Evolutionary conservation across 2,113 vertebrate species (phyloP).

Genomic region (Pterocles gutturalis): DNA sequence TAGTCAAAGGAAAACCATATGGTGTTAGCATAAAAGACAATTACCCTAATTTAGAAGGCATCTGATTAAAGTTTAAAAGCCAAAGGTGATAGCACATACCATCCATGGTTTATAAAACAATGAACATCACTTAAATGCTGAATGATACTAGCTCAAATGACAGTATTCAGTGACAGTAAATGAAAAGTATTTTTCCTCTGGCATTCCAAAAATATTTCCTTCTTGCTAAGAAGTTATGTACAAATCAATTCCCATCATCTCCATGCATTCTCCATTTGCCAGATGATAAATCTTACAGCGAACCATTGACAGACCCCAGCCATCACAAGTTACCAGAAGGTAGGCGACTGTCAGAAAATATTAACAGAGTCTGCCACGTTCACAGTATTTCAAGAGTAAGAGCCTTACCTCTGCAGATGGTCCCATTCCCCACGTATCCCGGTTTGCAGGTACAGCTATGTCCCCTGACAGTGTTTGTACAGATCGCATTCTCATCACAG

Average conservation of each 20-base stretch:
- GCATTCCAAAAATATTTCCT: neutral
- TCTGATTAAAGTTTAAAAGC: neutral
- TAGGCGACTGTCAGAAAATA: neutral
- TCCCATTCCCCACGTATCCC: conserved; percentile 93
- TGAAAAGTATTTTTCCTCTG: neutral
- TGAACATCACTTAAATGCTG: neutral
- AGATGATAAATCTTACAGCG: neutral
- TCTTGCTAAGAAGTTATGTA: neutral
- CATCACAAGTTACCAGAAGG: neutral
- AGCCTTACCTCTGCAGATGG: conserved; percentile 89
- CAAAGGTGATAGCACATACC: neutral
- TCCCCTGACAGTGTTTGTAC: conserved; percentile 92
- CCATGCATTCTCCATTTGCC: neutral
- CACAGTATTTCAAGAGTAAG: neutral
- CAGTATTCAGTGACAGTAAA: neutral
- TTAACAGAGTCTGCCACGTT: neutral
- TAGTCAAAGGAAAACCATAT: neutral
- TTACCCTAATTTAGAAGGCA: neutral
- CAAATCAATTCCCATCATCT: conserved; percentile 66
- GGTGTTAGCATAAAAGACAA: neutral
- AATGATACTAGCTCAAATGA: neutral
- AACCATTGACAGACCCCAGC: neutral
- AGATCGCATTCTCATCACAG: conserved; percentile 93
- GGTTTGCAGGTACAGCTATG: conserved; percentile 96
- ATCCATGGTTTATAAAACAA: neutral